These are phyloP conservation scores for Myiozetetes cayanensis DNA, from an alignment of 2,113 vertebrate genomes.

Conservation along the genomic window DNA sequence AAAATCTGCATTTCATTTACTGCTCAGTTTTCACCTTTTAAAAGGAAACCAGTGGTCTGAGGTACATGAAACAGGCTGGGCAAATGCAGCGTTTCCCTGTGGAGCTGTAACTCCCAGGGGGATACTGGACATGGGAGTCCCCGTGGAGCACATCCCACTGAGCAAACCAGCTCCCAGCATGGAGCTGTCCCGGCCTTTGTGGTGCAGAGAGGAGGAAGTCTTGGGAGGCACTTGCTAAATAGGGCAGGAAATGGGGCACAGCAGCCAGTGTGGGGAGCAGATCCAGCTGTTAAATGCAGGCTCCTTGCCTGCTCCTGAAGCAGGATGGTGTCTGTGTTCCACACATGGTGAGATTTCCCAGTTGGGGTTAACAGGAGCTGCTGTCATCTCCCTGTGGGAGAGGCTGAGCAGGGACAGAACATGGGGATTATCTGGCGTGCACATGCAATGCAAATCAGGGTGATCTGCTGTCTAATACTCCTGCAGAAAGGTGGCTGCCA, in stretches of 20 bases:
- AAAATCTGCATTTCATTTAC: neutral
- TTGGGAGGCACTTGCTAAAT: neutral
- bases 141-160: neutral
- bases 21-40: neutral
- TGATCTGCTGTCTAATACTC: neutral
- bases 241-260: neutral
- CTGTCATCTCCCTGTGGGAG: neutral
- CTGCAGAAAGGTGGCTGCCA: neutral
- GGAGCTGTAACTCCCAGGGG: neutral
- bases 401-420: neutral
- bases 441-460: neutral
- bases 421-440: neutral
- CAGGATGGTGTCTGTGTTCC: neutral
- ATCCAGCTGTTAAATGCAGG: neutral
- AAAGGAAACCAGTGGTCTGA: neutral
- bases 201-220: neutral
- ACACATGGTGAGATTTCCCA: rapidly evolving
- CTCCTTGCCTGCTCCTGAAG: neutral
- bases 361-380: neutral
- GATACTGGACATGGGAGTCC: rapidly evolving
- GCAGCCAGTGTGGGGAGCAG: rapidly evolving
- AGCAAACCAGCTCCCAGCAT: neutral
- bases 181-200: neutral
- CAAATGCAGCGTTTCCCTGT: rapidly evolving
- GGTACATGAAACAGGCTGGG: neutral